A percentile compares a stretch with the other conserved stretches of the same genome.
These are phyloP conservation scores for Bombyx huttoni DNA, from an alignment of 2,888 invertebrate genomes.

Conservation along the genomic window DNA sequence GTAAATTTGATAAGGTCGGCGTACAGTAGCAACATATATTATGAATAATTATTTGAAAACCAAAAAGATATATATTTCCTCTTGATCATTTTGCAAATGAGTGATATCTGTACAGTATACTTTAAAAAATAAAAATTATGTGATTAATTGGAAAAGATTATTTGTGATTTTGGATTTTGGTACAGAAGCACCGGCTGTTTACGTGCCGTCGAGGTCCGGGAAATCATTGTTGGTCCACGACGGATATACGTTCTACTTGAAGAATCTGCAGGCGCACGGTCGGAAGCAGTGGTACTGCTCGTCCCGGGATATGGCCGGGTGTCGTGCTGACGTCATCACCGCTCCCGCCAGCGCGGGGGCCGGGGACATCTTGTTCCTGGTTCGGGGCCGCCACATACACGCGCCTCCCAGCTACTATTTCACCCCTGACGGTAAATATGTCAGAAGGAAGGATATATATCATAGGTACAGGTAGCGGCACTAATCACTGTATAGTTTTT, in stretches of 20 bases:
- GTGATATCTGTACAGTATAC: background rate
- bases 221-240: constrained; percentile 61
- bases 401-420: constrained; percentile 60
- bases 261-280: constrained; percentile 61
- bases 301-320: constrained; percentile 63
- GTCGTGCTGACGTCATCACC: constrained; percentile 63
- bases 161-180: constrained; percentile 11
- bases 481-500: constrained; percentile 4
- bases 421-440: constrained; percentile 63
- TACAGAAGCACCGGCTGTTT: constrained; percentile 46
- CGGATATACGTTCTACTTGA: constrained; percentile 63
- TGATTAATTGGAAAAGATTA: background rate
- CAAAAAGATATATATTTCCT: background rate
- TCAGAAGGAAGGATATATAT: constrained; percentile 58
- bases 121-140: background rate
- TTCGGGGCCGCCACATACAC: constrained; percentile 59
- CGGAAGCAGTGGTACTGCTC: constrained; percentile 68
- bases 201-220: constrained; percentile 67
- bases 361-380: constrained; percentile 60
- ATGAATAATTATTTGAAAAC: background rate
- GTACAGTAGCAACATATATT: background rate
- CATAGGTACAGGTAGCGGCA: constrained; percentile 55
- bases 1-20: background rate
- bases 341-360: constrained; percentile 37
- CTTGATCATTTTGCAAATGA: background rate